Base-by-base conservation (phyloP, 2,888 invertebrate genomes). In the Nebria salina region DNA sequence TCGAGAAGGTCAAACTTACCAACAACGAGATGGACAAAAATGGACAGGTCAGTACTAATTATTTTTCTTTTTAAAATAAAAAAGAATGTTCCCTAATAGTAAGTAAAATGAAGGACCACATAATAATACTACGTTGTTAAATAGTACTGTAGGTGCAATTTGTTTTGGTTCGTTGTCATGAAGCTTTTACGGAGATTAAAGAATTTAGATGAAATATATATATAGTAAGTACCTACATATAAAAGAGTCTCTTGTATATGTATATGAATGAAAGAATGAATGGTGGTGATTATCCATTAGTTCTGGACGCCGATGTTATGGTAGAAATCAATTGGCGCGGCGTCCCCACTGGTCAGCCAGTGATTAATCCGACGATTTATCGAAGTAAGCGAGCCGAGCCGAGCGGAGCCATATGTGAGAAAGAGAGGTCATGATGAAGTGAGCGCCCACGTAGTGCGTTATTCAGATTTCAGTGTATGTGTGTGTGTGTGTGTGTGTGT, bases 1-100 rank as follows among this genome's bases (percentile, higher is more conserved):
- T 95, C 89, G 95, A 95, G 88, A 96, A 95, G 89, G 93, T 95
- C 85, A 96, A 95, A 87, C 91, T 95, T 82, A 96, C 95, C 85
- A 96, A 95, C 89, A 95, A 95, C 89, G 95, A 95, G 89, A 92
- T 95, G 92, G 94, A 94, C 87, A 94, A 93, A 86, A 92, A 93
- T 84, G 94, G 94, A 85, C 94, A 95, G 90, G 94, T 94, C 87
- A 91, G 91, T 86, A 68, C 8, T 2, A 54, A 11, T 54, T 54
- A 4, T 54, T 54, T 54, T 54, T 54, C 8, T 54, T 54, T 54
- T 3, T 0, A 34, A 34, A 34, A 34, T 1, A 20, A 20, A 20
- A 20, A 20, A 20, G 20, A 20, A 20, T 20, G 1, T 34, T 34
- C 34, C 5, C 34, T 34, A 20, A 20, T 20, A 20, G 20, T 20